Base-by-base conservation (phyloP, 2,888 invertebrate genomes). In the Dione vanillae region DNA sequence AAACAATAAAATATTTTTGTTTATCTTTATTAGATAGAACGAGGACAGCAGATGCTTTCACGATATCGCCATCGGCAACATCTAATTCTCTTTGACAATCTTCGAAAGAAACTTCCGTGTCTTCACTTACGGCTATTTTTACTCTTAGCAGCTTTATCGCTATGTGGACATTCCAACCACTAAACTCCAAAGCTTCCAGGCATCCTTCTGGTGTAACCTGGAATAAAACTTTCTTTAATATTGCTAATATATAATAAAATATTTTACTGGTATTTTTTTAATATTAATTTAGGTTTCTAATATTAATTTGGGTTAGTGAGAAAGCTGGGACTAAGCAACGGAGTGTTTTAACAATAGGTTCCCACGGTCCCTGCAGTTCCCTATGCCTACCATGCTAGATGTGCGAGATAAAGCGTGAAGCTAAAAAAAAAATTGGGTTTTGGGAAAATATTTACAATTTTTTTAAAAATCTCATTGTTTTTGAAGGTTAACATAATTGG, bases 161-260 rank as follows among this genome's bases (percentile, higher is more conserved):
- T 65, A 96, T 95, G 82, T 97, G 96, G 0, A 98, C 96, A 83
- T 98, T 96, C 98, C 98, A 98, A 74, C 96, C 95, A 67, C 97
- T 96, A 73, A 96, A 95, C 82, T 98, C 97, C 52, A 98, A 87
- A 0, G 97, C 97, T 74, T 95, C 94, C 6, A 98, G 90, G 79
- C 98, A 98, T 73, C 96, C 96, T 76, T 96, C 96, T 0, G 96
- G 95, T 0, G 95, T 94, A 61, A 95, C 95, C 96, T 96, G 82
- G 1, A 68, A 73, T 9, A 20, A 9, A 27, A 35, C 16, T 19
- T 19, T 40, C 11, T 37, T 37, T 11, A 40, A 40, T 40, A 40
- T 35, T 7, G 2, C 19, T 0, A 0, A 6, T 45, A 67, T 1
- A 45, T 3, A n/a, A n/a, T n/a, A n/a, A n/a, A n/a, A n/a, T n/a